Conservation (phyloP, 2,113 vertebrate genomes). For the Pterophyllum scalare region DNA sequence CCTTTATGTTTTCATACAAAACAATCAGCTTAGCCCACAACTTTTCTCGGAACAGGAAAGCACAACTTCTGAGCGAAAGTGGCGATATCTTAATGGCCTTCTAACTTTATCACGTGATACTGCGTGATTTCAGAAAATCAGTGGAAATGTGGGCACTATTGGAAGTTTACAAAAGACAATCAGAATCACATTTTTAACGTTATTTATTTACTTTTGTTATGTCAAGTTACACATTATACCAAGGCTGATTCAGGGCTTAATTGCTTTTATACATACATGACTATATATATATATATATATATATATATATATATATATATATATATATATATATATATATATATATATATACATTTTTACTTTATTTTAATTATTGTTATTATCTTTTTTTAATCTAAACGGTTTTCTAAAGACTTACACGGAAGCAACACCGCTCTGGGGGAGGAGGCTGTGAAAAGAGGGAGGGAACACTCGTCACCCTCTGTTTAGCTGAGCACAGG, state of each 20-base stretch:
- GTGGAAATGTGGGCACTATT: background rate
- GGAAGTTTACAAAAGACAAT: background rate
- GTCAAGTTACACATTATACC: background rate
- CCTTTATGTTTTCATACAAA: background rate
- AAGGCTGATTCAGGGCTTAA: background rate
- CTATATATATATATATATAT: too few species aligned
- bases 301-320: too few species aligned
- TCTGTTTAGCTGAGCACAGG: background rate
- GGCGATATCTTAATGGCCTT: background rate
- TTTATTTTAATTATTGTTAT: background rate
- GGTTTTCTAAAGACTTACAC: background rate
- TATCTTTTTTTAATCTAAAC: background rate
- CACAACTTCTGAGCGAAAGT: background rate
- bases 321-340: too few species aligned
- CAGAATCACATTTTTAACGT: background rate
- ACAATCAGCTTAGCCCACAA: background rate
- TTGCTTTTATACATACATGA: background rate
- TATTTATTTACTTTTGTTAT: background rate
- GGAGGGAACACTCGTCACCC: background rate
- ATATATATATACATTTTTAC: background rate
- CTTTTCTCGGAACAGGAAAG: background rate
- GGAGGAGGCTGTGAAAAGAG: constrained; percentile 2
- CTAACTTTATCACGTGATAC: background rate
- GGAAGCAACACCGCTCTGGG: background rate
- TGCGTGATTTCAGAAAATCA: background rate